These are phyloP conservation scores for Papilio glaucus DNA, from an alignment of 1,140 invertebrate species.

Conservation along the genomic window DNA sequence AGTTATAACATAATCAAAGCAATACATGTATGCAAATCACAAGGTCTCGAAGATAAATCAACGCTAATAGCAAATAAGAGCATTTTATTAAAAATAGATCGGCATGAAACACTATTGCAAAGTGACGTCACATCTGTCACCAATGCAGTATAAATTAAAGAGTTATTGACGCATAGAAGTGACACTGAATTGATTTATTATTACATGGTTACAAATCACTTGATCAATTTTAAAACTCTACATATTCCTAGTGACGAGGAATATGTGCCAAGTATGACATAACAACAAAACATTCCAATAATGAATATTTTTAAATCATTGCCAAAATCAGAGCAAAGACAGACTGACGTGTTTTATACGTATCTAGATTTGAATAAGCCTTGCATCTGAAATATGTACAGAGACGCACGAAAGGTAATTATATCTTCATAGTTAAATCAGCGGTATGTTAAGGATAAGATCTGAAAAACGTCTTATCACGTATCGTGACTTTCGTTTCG, in stretches of 20 bases:
- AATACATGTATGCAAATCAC: neutral
- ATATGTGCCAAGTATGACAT: slow-evolving; percentile 18
- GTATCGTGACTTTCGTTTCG: neutral
- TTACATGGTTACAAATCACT: neutral
- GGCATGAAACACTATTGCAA: neutral
- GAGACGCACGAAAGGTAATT: neutral
- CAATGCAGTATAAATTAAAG: neutral
- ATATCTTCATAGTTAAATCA: no score
- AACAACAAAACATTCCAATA: neutral
- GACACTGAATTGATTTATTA: slow-evolving; percentile 1
- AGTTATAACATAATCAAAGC: neutral
- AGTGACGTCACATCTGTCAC: neutral
- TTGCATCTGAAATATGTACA: neutral
- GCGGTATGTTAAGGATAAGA: neutral
- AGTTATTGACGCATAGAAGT: slow-evolving; percentile 5
- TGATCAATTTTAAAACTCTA: neutral
- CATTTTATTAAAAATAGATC: neutral
- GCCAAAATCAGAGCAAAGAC: neutral
- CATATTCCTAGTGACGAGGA: neutral
- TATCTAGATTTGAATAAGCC: neutral
- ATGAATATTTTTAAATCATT: slow-evolving; percentile 2
- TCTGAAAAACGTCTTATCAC: neutral
- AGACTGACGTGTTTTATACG: neutral
- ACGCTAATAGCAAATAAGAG: neutral
- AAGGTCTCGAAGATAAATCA: slow-evolving; percentile 13